A percentile compares a stretch with the other conserved stretches of the same genome.
phyloP scores from a whole-genome alignment of 1,140 invertebrate genomes.

The Diprion similis region DNA sequence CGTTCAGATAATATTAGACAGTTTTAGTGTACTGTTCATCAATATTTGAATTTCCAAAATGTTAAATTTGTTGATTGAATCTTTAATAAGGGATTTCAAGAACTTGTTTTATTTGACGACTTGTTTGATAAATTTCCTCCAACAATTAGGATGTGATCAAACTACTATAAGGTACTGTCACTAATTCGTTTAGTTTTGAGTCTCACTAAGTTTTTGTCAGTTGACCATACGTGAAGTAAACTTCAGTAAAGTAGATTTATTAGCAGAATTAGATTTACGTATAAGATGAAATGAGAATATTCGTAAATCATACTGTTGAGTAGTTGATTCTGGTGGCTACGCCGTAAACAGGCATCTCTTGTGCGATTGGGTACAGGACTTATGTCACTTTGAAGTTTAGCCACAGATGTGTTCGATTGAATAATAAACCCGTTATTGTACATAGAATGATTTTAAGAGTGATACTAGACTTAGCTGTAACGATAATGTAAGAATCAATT shows the following conservation, averaged over 20 bases:
- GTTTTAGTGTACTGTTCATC: background rate
- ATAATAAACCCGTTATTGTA: background rate
- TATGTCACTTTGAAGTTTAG: background rate
- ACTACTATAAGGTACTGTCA: no score
- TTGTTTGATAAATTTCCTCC: background rate
- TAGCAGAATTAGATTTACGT: no score
- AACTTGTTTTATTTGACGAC: background rate
- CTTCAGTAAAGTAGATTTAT: no score
- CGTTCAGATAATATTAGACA: background rate
- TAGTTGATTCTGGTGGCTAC: background rate
- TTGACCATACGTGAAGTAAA: no score
- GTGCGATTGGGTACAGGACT: background rate
- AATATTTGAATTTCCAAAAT: background rate
- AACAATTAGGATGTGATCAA: no score
- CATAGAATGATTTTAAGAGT: background rate
- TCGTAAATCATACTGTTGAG: background rate
- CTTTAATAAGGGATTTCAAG: background rate
- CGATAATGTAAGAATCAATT: no score
- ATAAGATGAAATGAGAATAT: background rate
- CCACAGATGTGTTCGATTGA: background rate
- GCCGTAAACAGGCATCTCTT: background rate
- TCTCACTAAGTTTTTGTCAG: no score
- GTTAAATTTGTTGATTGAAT: background rate
- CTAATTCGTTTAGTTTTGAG: no score
- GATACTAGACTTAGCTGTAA: background rate